Percentiles rank a stretch among this genome's conserved stretches.
phyloP scores from a whole-genome alignment of 2,113 vertebrate species.

The Pipra filicauda region DNA sequence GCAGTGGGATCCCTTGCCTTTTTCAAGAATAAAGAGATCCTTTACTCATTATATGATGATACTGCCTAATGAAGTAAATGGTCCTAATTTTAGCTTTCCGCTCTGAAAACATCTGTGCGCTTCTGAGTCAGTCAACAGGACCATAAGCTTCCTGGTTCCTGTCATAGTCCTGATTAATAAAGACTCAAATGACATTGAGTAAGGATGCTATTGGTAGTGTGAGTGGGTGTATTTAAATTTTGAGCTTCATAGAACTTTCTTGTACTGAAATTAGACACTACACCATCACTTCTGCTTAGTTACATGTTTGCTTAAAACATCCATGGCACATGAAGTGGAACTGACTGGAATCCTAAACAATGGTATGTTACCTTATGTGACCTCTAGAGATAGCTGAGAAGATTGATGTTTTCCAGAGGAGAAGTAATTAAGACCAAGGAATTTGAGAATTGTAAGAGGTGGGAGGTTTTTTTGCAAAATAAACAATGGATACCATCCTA shows the following conservation, averaged over 20 bases:
- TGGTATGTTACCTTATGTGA: not conserved
- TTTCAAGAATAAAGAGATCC: not conserved
- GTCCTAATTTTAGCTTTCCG: conserved; percentile 33
- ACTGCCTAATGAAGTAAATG: not conserved
- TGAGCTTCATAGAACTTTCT: not conserved
- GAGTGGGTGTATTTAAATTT: not conserved
- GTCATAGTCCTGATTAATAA: conserved; percentile 10
- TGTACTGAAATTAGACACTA: not conserved
- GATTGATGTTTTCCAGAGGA: not conserved
- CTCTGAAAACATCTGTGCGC: conserved; percentile 34
- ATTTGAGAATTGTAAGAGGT: not conserved
- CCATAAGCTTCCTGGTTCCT: conserved; percentile 38
- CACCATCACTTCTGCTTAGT: not conserved
- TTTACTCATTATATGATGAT: not conserved
- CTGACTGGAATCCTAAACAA: not conserved
- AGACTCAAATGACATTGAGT: not conserved
- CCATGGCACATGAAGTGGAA: not conserved
- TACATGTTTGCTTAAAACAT: not conserved
- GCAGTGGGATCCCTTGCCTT: not conserved
- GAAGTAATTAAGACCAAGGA: not conserved
- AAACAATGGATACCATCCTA: not conserved
- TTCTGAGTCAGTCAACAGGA: conserved; percentile 37
- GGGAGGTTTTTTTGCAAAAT: not conserved
- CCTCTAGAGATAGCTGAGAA: not conserved
- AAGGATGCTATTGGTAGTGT: not conserved